These are phyloP conservation scores for Panopea generosa DNA, from an alignment of 2,888 invertebrate genomes.

Conservation along the genomic window DNA sequence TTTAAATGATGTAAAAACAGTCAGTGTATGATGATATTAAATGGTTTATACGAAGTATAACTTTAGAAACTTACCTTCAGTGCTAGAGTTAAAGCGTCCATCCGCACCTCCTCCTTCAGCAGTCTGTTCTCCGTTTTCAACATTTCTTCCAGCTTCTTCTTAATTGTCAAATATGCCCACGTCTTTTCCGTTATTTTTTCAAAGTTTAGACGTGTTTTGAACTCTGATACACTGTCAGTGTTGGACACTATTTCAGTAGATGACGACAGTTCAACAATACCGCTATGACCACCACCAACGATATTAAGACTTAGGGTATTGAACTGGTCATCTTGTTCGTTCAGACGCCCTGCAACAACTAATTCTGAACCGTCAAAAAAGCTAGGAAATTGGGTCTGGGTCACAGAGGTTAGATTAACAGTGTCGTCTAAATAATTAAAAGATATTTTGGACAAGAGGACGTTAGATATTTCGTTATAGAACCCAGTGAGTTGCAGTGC, in stretches of 20 bases:
- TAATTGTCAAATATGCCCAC: conserved; percentile 79
- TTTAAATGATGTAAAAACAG: no score
- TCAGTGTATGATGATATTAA: no score
- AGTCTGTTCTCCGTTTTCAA: conserved; percentile 61
- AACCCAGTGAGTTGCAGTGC: conserved; percentile 89
- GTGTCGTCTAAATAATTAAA: conserved; percentile 69
- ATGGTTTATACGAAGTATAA: no score
- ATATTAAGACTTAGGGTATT: conserved; percentile 57
- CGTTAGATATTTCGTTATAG: conserved; percentile 89
- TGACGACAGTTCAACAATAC: conserved; percentile 59
- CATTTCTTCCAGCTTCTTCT: conserved; percentile 69
- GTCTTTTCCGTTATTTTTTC: conserved; percentile 70
- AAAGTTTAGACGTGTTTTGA: conserved; percentile 54
- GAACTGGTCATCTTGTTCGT: conserved; percentile 48
- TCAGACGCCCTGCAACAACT: conserved; percentile 70
- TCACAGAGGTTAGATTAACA: conserved; percentile 67
- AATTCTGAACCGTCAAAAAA: conserved; percentile 75
- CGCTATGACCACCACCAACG: conserved; percentile 52
- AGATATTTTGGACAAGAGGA: conserved; percentile 89
- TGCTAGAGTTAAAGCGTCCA: conserved; percentile 68
- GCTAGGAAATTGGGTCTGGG: conserved; percentile 67
- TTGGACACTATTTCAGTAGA: conserved; percentile 40
- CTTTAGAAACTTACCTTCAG: conserved; percentile 72
- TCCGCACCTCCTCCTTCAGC: conserved; percentile 62
- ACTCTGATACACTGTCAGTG: conserved; percentile 26